These are phyloP conservation scores for Phaetusa simplex DNA, from an alignment of 2,113 vertebrate genomes.

Conservation along the genomic window DNA sequence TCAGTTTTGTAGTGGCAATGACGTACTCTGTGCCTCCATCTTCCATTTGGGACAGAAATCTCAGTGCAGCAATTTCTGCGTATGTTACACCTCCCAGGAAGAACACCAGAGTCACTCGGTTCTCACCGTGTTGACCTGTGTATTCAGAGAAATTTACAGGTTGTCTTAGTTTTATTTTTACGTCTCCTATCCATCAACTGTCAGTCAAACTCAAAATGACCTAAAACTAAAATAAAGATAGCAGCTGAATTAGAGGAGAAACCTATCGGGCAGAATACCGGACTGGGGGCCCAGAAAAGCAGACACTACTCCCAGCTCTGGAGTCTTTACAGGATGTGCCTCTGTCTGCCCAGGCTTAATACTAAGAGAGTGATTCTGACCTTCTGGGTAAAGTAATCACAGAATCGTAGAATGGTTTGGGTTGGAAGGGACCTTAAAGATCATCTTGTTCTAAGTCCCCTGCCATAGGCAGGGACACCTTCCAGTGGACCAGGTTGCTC, in stretches of 20 bases:
- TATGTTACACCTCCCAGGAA: slow-evolving; percentile 95
- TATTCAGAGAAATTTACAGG: neutral
- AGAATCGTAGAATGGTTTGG: no score
- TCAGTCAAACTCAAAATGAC: neutral
- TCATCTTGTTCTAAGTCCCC: no score
- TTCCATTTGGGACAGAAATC: slow-evolving; percentile 96
- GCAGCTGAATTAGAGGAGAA: neutral
- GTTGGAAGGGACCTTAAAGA: no score
- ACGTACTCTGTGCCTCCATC: slow-evolving; percentile 96
- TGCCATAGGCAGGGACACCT: no score
- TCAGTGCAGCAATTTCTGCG: slow-evolving; percentile 92
- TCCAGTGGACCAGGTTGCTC: no score
- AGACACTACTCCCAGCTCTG: neutral
- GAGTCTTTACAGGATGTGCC: neutral
- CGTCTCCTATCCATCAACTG: neutral
- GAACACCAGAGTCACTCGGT: slow-evolving; percentile 92
- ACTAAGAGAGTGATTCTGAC: neutral
- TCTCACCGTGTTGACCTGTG: slow-evolving; percentile 95
- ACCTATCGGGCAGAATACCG: neutral
- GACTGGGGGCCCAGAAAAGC: neutral
- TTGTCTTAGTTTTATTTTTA: neutral
- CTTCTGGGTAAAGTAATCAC: neutral
- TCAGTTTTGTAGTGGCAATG: slow-evolving; percentile 94
- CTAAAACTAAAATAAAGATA: neutral
- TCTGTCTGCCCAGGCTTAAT: neutral